Evolutionary conservation across 2,113 vertebrate genomes (phyloP).

Genomic region (Regulus satrapa): DNA sequence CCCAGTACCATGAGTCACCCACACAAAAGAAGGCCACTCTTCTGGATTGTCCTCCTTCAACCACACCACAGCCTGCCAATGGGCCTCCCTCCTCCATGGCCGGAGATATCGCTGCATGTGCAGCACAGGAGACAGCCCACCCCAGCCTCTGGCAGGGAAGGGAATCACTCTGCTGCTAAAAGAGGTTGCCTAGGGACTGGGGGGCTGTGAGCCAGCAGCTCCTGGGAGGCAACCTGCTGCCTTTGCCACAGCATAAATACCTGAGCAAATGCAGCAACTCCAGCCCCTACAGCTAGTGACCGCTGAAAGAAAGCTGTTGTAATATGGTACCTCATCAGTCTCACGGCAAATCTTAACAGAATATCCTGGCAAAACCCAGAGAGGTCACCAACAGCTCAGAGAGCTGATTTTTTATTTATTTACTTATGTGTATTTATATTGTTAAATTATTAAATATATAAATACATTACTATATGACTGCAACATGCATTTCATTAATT

Average conservation of each 20-base stretch:
- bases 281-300: background rate
- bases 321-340: background rate
- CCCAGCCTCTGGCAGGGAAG: background rate
- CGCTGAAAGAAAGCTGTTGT: background rate
- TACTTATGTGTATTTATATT: background rate
- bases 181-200: background rate
- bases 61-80: accelerated
- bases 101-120: accelerated
- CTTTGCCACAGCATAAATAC: background rate
- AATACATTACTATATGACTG: background rate
- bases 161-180: accelerated
- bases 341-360: background rate
- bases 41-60: background rate
- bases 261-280: background rate
- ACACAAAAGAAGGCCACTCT: background rate
- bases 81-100: accelerated
- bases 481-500: accelerated
- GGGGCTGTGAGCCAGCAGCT: accelerated
- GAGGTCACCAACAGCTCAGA: background rate
- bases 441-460: background rate
- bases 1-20: background rate
- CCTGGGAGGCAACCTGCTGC: background rate
- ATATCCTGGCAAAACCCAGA: background rate
- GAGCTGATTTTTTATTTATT: background rate
- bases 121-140: background rate